phyloP scores from a whole-genome alignment of 2,888 invertebrate species.

The Sipha maydis region DNA sequence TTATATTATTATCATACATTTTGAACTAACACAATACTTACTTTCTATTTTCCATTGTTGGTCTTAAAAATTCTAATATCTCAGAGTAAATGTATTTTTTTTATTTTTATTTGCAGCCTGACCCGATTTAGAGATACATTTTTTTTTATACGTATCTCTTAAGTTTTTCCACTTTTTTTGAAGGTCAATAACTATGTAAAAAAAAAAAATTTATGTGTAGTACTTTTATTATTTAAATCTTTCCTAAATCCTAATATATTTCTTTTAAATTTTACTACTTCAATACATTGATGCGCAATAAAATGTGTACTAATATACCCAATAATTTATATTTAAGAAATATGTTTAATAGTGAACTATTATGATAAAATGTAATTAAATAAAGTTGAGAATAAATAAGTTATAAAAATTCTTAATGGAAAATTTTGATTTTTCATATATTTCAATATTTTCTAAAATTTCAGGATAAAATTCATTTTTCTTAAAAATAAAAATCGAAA shows the following conservation, averaged over 20 bases:
- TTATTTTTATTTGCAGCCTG: background rate
- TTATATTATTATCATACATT: background rate
- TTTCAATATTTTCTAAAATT: background rate
- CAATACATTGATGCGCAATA: too few relatives aligned
- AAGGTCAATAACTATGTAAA: background rate
- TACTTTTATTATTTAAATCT: too few relatives aligned
- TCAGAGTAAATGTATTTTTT: background rate
- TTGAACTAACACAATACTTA: background rate
- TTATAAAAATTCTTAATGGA: too few relatives aligned
- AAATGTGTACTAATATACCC: background rate
- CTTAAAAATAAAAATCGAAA: too few relatives aligned
- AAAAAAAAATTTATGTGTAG: too few relatives aligned
- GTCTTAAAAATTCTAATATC: background rate
- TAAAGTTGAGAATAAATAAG: too few relatives aligned
- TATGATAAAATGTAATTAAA: background rate
- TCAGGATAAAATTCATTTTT: too few relatives aligned
- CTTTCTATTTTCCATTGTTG: constrained; percentile 6
- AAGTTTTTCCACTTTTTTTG: background rate
- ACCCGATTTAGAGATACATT: background rate
- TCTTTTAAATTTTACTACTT: too few relatives aligned
- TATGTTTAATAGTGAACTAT: background rate
- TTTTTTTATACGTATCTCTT: background rate
- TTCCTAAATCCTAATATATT: too few relatives aligned
- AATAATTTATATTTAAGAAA: constrained; percentile 7
- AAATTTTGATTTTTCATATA: background rate